phyloP scores from a whole-genome alignment of 1,140 invertebrate species.

The Habropoda laboriosa region DNA sequence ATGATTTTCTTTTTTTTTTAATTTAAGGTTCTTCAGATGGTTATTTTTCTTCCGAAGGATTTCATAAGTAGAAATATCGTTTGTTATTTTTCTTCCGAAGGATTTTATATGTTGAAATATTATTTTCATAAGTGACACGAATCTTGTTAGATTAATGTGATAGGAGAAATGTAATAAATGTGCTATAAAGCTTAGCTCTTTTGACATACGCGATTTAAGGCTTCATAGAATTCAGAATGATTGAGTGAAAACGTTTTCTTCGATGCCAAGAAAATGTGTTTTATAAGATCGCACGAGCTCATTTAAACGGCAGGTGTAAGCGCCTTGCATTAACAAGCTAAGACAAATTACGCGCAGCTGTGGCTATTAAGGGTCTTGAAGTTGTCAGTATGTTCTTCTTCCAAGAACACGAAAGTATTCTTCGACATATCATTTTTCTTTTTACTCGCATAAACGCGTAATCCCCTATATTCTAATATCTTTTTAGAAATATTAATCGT shows the following conservation, averaged over 20 bases:
- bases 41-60: no score
- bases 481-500: no score
- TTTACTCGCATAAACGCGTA: no score
- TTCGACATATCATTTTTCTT: no score
- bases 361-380: background rate
- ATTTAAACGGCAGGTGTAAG: conserved; percentile 8
- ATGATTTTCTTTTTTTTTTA: no score
- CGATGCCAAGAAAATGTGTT: background rate
- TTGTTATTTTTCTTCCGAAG: background rate
- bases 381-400: background rate
- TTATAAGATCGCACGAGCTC: background rate
- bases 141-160: no score
- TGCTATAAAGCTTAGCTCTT: background rate
- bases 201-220: background rate
- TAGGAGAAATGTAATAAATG: background rate
- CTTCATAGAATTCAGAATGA: background rate
- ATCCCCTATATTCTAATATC: no score
- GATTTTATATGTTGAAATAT: no score
- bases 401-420: background rate
- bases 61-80: no score
- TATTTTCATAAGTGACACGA: no score
- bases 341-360: conserved; percentile 23
- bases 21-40: no score
- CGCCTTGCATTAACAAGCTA: background rate
- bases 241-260: background rate